Evolutionary conservation across 2,797 vertebrate genomes (phyloP).

Genomic region (Fratercula arctica): DNA sequence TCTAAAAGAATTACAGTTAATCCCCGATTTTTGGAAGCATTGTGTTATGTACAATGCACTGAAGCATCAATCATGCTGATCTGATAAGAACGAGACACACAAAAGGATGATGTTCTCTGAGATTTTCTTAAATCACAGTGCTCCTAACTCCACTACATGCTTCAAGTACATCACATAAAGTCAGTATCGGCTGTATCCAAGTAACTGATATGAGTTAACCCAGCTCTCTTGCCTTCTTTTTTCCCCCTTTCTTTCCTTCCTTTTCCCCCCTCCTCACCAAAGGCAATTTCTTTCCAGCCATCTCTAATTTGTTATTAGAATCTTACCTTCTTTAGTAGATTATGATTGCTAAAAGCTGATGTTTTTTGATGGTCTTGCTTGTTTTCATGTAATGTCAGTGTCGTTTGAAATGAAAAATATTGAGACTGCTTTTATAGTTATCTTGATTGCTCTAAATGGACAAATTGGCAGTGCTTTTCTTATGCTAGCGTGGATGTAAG

Average conservation of each 20-base stretch:
- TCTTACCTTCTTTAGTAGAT: neutral
- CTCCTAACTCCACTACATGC: neutral
- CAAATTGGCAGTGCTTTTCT: neutral
- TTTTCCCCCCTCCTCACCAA: neutral
- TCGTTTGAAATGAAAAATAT: slow-evolving; percentile 17
- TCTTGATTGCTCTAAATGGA: slow-evolving; percentile 14
- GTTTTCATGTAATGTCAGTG: neutral
- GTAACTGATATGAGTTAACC: neutral
- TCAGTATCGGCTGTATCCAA: neutral
- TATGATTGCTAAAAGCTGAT: neutral
- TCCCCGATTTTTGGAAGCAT: slow-evolving; percentile 32
- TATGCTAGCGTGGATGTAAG: neutral
- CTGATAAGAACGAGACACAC: neutral
- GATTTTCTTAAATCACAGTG: neutral
- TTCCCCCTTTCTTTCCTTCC: neutral
- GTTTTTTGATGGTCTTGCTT: neutral
- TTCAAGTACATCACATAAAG: neutral
- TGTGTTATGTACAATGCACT: neutral
- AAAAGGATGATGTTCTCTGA: neutral
- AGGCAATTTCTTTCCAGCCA: neutral
- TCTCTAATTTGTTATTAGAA: slow-evolving; percentile 10
- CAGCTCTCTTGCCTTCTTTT: neutral
- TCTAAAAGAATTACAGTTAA: slow-evolving; percentile 22
- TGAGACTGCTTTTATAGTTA: neutral
- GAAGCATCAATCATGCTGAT: neutral